Conservation (phyloP, 2,888 invertebrate genomes). For the Coenonympha arcania region DNA sequence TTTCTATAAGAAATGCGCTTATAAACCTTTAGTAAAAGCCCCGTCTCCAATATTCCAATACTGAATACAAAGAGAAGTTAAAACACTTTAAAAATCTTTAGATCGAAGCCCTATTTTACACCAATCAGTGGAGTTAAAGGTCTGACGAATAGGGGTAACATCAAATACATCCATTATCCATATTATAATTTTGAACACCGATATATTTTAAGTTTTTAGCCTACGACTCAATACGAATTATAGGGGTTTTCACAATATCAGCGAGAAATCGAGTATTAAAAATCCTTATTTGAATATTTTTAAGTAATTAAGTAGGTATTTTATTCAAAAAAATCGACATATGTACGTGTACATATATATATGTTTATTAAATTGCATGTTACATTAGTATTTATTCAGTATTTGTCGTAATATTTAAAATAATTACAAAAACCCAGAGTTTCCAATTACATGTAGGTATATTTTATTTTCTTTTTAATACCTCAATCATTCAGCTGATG, state of each 20-base stretch:
- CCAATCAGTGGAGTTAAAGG: not conserved
- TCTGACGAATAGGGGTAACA: conserved; percentile 11
- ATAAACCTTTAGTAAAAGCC: conserved; percentile 27
- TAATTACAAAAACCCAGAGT: too few species aligned
- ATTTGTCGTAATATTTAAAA: too few species aligned
- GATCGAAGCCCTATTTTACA: conserved; percentile 4
- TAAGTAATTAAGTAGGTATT: too few species aligned
- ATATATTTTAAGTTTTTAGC: conserved; percentile 18
- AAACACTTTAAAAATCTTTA: conserved; percentile 14
- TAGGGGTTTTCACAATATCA: conserved; percentile 22
- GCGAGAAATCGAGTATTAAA: conserved; percentile 13
- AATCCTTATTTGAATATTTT: not conserved
- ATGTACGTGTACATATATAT: conserved; percentile 4
- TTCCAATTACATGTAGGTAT: too few species aligned
- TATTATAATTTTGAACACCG: conserved; percentile 20
- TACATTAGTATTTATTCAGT: too few species aligned
- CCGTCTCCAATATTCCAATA: conserved; percentile 10
- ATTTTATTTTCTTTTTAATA: conserved; percentile 1
- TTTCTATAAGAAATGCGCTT: conserved; percentile 24
- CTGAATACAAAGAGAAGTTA: conserved; percentile 16
- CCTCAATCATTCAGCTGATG: conserved; percentile 15
- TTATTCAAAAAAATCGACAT: conserved; percentile 10
- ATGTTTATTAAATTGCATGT: not conserved
- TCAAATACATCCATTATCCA: conserved; percentile 10
- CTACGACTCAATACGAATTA: conserved; percentile 14